These are phyloP conservation scores for Hyposmocoma kahamanoa DNA, from an alignment of 1,140 invertebrate species.

Conservation along the genomic window DNA sequence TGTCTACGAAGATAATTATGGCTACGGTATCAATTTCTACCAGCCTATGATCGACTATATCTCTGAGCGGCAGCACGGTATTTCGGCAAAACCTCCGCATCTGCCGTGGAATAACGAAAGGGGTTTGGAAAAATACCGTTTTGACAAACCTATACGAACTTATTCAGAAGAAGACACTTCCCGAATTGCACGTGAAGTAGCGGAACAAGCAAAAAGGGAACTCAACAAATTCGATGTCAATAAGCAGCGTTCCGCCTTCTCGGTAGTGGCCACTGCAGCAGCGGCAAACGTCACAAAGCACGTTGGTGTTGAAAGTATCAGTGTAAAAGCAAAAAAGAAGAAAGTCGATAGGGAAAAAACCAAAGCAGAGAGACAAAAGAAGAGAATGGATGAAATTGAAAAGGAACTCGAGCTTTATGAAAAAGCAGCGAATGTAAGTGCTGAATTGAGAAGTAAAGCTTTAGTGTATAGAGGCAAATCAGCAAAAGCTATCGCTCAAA, in stretches of 20 bases:
- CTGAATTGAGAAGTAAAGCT: conserved; percentile 78
- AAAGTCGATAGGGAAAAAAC: conserved; percentile 62
- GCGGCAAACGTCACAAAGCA: conserved; percentile 79
- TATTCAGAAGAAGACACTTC: conserved; percentile 79
- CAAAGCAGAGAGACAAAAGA: conserved; percentile 57
- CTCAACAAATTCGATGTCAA: conserved; percentile 76
- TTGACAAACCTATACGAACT: conserved; percentile 72
- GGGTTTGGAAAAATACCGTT: conserved; percentile 76
- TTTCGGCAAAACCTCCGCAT: conserved; percentile 73
- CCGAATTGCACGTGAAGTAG: conserved; percentile 76
- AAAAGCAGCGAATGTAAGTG: conserved; percentile 65
- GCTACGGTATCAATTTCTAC: conserved; percentile 86
- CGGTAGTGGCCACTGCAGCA: conserved; percentile 76
- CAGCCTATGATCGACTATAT: conserved; percentile 90
- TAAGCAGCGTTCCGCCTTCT: conserved; percentile 80
- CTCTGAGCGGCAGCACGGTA: conserved; percentile 73
- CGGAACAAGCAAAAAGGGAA: conserved; percentile 79
- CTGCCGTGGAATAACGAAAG: conserved; percentile 84
- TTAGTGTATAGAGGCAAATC: conserved; percentile 80
- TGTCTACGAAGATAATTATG: conserved; percentile 86
- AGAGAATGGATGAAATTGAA: conserved; percentile 62
- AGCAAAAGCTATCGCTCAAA: conserved; percentile 80
- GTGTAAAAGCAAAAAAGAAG: conserved; percentile 68
- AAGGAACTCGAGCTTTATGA: conserved; percentile 72
- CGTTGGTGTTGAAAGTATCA: conserved; percentile 74